A percentile compares a stretch with the other conserved stretches of the same genome.
phyloP scores from a whole-genome alignment of 1,140 invertebrate species.

The Drosophila bipectinata region DNA sequence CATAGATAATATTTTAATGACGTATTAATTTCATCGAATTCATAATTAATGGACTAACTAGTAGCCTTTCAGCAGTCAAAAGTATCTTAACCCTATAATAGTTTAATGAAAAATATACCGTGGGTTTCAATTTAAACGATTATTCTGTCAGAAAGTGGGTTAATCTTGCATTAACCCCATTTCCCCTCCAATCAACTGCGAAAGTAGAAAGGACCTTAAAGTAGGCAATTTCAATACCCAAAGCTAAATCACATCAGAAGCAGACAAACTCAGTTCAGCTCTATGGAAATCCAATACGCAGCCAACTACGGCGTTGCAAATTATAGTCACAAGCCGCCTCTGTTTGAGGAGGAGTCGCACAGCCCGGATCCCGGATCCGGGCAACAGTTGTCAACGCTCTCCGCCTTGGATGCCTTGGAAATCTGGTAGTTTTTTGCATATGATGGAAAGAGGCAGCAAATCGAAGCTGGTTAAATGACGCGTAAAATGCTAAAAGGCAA shows the following conservation, averaged over 20 bases:
- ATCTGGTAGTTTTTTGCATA: slow-evolving; percentile 38
- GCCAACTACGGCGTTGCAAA: slow-evolving; percentile 42
- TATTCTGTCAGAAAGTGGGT: slow-evolving; percentile 2
- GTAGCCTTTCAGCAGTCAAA: not conserved
- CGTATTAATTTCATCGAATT: not conserved
- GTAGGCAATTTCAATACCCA: slow-evolving; percentile 1
- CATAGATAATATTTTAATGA: not conserved
- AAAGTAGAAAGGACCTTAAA: slow-evolving; percentile 5
- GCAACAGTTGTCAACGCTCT: slow-evolving; percentile 58
- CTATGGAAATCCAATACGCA: slow-evolving; percentile 38
- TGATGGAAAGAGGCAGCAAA: slow-evolving; percentile 42
- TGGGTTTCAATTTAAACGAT: slow-evolving; percentile 7
- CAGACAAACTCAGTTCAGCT: slow-evolving; percentile 28
- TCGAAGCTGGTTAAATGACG: slow-evolving; percentile 69
- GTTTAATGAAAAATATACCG: not conserved
- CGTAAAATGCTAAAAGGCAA: slow-evolving; percentile 58
- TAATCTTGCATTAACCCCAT: slow-evolving; percentile 22
- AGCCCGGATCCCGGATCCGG: slow-evolving; percentile 16
- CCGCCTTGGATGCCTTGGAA: slow-evolving; percentile 25
- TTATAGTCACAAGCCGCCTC: slow-evolving; percentile 29
- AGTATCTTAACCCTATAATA: not conserved
- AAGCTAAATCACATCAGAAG: slow-evolving; percentile 22
- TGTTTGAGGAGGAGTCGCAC: not conserved
- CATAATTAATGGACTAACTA: not conserved
- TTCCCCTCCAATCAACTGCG: not conserved